Base-by-base conservation (phyloP, 2,113 vertebrate genomes). In the Gasterosteus aculeatus region DNA sequence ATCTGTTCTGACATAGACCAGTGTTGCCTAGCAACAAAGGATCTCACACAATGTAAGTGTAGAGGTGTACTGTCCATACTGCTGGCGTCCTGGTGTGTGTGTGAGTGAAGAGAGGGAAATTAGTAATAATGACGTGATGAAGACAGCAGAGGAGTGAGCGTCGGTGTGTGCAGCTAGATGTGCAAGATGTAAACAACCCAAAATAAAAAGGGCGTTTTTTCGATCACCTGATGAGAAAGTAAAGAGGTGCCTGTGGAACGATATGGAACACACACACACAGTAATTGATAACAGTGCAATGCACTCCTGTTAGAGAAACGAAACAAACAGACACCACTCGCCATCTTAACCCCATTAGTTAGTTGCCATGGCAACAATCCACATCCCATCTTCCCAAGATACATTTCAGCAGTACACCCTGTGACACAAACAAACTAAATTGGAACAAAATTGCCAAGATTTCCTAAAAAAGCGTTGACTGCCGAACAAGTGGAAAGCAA, bases 11-110 rank as follows among this genome's bases (percentile, higher is more conserved):
- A 84, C 73, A 80, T 54, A 47, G 72, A 66, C 59, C 56, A 62
- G 58, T 49, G 85, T 86, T 89, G 81, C 85, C 60, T 72, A 72
- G 81, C 82, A 87, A 89, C 85, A 86, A 75, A 59, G 77, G 81
- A 72, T 82, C 65, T 15, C 8, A 39, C 57, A 74, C 4, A 1
- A 64, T 75, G 60, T 26, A 38, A 33, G 41, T 47, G 53, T 44
- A 39, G 56, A 54, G 29, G 75, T 78, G 26, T 39, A 39, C 49
- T 67, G 70, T 84, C 60, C 38, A 0, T 11, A 39, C 47, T 38
- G 69, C 19, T 59, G 46, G 19, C 22, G 4, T 60, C 51, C 47
- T 51, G 54, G 31, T 22, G 10, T 14, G 26, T 2, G n/a, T 14
- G 26, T 56, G 56, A 16, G 57, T 33, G 31, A 56, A 44, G 69